Percentiles rank a stretch among this genome's conserved stretches.
Evolutionary conservation across 1,140 invertebrate genomes (phyloP).

Genomic region (Samia ricini): DNA sequence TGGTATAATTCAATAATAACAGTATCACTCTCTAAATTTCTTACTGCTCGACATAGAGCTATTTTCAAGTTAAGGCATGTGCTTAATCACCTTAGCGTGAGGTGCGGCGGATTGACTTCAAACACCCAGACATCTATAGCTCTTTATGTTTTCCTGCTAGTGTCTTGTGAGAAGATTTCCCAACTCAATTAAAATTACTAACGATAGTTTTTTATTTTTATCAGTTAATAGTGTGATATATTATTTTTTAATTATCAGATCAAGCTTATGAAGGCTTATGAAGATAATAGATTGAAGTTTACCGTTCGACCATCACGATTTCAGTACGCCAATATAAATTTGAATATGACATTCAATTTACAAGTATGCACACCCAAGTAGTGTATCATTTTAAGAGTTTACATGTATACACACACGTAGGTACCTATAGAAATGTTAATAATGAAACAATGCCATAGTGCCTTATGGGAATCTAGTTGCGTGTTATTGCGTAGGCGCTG

Average conservation of each 20-base stretch:
- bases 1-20: too few relatives aligned
- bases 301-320: not conserved
- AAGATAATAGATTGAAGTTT: not conserved
- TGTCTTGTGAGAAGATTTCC: too few relatives aligned
- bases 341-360: not conserved
- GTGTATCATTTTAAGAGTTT: not conserved
- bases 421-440: not conserved
- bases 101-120: too few relatives aligned
- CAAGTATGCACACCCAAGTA: not conserved
- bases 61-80: too few relatives aligned
- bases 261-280: not conserved
- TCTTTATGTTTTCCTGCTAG: too few relatives aligned
- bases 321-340: not conserved
- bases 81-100: too few relatives aligned
- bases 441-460: constrained; percentile 5
- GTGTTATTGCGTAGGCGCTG: constrained; percentile 11
- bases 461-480: constrained; percentile 5
- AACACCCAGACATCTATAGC: too few relatives aligned
- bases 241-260: not conserved
- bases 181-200: too few relatives aligned
- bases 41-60: too few relatives aligned
- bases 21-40: too few relatives aligned
- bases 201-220: too few relatives aligned
- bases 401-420: not conserved
- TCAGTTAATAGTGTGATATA: too few relatives aligned